Conservation (phyloP, 1,140 invertebrate genomes). For the Anastatus disparis region DNA sequence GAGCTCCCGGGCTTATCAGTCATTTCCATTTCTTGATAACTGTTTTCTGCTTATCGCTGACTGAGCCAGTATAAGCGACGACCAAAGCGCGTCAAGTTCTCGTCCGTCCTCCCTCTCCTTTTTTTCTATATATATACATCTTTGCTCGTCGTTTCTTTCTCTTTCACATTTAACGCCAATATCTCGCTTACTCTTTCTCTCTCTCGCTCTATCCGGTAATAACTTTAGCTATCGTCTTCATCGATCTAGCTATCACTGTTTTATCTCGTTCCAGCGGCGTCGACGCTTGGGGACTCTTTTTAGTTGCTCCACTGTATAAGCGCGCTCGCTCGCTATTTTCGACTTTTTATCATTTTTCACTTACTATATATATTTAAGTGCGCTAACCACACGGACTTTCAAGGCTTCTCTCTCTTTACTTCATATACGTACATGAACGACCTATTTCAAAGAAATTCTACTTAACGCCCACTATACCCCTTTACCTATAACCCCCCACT, state of each 20-base stretch:
- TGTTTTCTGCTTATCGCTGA: slow-evolving; percentile 65
- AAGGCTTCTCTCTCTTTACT: not conserved
- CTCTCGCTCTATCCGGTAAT: slow-evolving; percentile 65
- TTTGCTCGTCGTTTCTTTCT: not conserved
- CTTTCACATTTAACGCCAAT: slow-evolving; percentile 51
- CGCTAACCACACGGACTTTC: slow-evolving; percentile 15
- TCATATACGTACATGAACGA: not conserved
- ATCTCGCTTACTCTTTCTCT: slow-evolving; percentile 47
- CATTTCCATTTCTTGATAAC: slow-evolving; percentile 69
- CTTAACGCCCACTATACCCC: not conserved
- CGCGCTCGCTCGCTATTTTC: slow-evolving; percentile 16
- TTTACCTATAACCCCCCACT: not conserved
- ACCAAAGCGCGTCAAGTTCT: slow-evolving; percentile 17
- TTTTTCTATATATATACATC: not conserved
- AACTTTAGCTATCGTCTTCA: slow-evolving; percentile 66
- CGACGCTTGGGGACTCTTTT: slow-evolving; percentile 55
- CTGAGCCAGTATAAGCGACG: slow-evolving; percentile 47
- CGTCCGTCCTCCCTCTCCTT: slow-evolving; percentile 8
- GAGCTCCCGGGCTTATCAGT: slow-evolving; percentile 60
- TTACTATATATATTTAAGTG: too few species aligned
- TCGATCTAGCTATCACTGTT: slow-evolving; percentile 67
- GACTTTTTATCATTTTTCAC: slow-evolving; percentile 38
- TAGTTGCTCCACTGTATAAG: too few species aligned
- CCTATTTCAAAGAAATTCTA: slow-evolving; percentile 19
- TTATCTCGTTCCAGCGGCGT: slow-evolving; percentile 66